Conservation (phyloP, 1,140 invertebrate species). For the Drosophila melanogaster region DNA sequence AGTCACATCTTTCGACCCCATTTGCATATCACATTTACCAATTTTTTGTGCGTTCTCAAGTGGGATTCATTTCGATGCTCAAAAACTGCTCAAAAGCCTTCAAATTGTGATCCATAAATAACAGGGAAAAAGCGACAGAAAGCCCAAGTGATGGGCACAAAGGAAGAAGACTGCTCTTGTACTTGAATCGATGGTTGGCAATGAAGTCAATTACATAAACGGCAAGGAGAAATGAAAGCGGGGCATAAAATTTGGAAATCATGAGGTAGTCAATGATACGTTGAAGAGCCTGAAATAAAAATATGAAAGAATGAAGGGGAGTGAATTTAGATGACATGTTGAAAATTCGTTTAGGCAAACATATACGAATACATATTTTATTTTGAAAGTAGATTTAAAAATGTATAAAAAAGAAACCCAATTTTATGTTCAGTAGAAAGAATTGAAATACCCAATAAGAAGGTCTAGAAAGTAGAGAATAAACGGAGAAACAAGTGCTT, state of each 20-base stretch:
- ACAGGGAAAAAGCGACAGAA: slow-evolving; percentile 16
- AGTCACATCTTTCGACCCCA: slow-evolving; percentile 14
- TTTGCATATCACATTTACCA: slow-evolving; percentile 51
- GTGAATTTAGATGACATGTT: background rate
- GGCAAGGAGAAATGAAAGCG: slow-evolving; percentile 11
- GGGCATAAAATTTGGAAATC: background rate
- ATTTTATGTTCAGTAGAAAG: no score
- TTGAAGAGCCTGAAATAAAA: background rate
- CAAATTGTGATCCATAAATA: slow-evolving; percentile 51
- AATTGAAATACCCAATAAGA: no score
- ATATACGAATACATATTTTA: no score
- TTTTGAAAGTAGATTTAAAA: background rate
- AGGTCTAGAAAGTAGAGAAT: no score
- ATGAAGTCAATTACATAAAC: slow-evolving; percentile 65
- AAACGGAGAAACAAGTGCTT: no score
- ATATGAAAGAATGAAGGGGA: background rate
- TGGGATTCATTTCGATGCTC: slow-evolving; percentile 49
- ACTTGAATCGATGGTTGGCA: slow-evolving; percentile 60
- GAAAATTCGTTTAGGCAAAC: background rate
- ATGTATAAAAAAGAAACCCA: background rate
- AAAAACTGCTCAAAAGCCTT: slow-evolving; percentile 48
- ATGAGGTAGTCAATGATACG: slow-evolving; percentile 16
- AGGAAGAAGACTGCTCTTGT: slow-evolving; percentile 31
- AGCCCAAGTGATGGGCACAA: slow-evolving; percentile 24
- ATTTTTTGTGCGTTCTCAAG: slow-evolving; percentile 46